Percentiles rank a stretch among this genome's conserved stretches.
Evolutionary conservation across 2,888 invertebrate species (phyloP).

Genomic region (Scaptomyza flava): DNA sequence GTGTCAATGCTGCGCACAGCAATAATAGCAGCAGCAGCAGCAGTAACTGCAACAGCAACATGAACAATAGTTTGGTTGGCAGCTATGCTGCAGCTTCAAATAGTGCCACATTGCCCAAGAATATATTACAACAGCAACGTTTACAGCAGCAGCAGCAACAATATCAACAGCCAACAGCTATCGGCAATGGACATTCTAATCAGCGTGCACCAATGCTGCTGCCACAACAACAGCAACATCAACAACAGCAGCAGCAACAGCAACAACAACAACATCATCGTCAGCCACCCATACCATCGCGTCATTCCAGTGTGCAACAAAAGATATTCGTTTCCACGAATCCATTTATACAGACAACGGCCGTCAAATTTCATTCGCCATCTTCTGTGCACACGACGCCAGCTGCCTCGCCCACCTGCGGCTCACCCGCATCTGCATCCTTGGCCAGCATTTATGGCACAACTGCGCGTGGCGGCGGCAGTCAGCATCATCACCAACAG

Average conservation of each 20-base stretch:
- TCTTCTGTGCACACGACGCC: conserved; percentile 65
- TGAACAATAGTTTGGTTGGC: conserved; percentile 57
- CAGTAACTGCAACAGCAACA: conserved; percentile 31
- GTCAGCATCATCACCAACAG: conserved; percentile 46
- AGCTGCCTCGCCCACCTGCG: conserved; percentile 79
- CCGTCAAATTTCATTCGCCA: conserved; percentile 81
- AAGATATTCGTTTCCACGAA: conserved; percentile 85
- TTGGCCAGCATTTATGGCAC: conserved; percentile 75
- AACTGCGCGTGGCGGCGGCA: conserved; percentile 64
- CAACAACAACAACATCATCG: conserved; percentile 67
- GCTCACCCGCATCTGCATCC: conserved; percentile 70
- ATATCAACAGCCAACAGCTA: conserved; percentile 66
- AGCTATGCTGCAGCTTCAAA: conserved; percentile 74
- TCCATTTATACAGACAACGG: conserved; percentile 84
- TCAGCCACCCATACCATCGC: conserved; percentile 82
- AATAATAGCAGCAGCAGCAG: conserved; percentile 32
- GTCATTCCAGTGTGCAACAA: conserved; percentile 84
- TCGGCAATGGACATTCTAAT: conserved; percentile 63
- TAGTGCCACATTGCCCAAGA: conserved; percentile 81
- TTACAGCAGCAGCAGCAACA: conserved; percentile 69
- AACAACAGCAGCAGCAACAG: conserved; percentile 47
- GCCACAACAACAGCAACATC: conserved; percentile 58
- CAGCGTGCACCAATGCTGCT: conserved; percentile 80
- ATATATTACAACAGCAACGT: conserved; percentile 70
- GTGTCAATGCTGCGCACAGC: conserved; percentile 50